Evolutionary conservation across 2,888 invertebrate genomes (phyloP).

Genomic region (Thyatira batis): DNA sequence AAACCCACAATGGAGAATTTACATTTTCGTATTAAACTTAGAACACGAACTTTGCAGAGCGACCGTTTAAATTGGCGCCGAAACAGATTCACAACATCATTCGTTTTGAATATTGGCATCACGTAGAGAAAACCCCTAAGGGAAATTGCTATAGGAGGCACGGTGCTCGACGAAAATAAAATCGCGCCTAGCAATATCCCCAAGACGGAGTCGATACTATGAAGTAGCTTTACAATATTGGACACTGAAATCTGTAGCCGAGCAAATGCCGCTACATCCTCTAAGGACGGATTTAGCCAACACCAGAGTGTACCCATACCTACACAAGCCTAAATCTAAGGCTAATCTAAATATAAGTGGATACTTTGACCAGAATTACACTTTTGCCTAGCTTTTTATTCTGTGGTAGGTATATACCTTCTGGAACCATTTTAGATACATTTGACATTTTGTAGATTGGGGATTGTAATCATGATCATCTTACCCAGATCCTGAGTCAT

Average conservation of each 20-base stretch:
- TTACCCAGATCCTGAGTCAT: too few species aligned
- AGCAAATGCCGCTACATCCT: neutral
- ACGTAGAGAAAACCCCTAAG: conserved; percentile 72
- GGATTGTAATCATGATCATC: too few species aligned
- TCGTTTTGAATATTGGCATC: conserved; percentile 76
- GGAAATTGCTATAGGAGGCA: conserved; percentile 63
- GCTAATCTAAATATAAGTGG: too few species aligned
- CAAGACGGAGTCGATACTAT: conserved; percentile 63
- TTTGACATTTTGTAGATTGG: too few species aligned
- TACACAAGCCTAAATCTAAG: too few species aligned
- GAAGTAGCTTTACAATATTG: conserved; percentile 69
- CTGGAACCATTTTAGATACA: too few species aligned
- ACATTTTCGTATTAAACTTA: conserved; percentile 57
- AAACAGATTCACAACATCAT: conserved; percentile 74
- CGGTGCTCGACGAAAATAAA: conserved; percentile 66
- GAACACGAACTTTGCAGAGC: conserved; percentile 54
- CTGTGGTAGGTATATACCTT: too few species aligned
- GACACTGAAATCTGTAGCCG: conserved; percentile 31
- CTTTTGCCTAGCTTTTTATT: too few species aligned
- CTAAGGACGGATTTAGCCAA: neutral
- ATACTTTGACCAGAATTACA: too few species aligned
- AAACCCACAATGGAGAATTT: conserved; percentile 56
- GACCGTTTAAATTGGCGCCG: conserved; percentile 61
- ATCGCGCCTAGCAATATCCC: conserved; percentile 64
- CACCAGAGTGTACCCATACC: too few species aligned